Evolutionary conservation across 2,797 vertebrate species (phyloP), one percentile per base, ranked within the genome.

Genomic region (Dendrocincla tyrannina): DNA sequence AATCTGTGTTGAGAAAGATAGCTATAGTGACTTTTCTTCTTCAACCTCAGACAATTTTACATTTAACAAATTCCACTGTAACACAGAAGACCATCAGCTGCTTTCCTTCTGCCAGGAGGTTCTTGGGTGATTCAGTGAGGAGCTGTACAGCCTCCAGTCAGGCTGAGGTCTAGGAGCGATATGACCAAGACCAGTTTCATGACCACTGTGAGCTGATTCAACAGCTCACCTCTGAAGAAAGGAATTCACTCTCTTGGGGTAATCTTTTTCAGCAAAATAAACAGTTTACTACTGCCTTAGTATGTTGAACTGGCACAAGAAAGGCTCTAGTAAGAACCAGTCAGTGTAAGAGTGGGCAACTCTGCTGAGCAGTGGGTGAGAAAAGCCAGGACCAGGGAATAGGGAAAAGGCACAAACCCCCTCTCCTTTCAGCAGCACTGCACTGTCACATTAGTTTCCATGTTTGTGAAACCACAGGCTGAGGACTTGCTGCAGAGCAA

Each of bases 371-470:
- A 58, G 9, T 23, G 42, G 7, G 1, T 64, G 49, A 91, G 46
- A 47, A 89, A 62, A 91, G 42, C n/a, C 66, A 76, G 50, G 39
- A 55, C 2, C 18, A 41, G 68, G 47, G 55, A 88, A 53, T 0
- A 53, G 46, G 41, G 73, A 52, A 72, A 92, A 92, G 47, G 55
- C 67, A 47, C 50, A 79, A 87, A 81, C 5, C 2, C 35, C 24
- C 11, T 35, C 69, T 78, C 76, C 84, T 96, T 92, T 94, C 94
- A 91, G 50, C 94, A 96, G 70, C 81, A 4, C 74, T 11, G 84
- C 75, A 20, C 39, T 63, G 67, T 33, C 91, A 89, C 92, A 64
- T 92, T 59, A 79, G 70, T 63, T 20, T 60, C 77, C 50, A 33
- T 8, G 47, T 63, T 63, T 86, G 89, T 30, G 81, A 92, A 95